These are phyloP conservation scores for Metellina segmentata DNA, from an alignment of 2,888 invertebrate genomes.

Conservation along the genomic window DNA sequence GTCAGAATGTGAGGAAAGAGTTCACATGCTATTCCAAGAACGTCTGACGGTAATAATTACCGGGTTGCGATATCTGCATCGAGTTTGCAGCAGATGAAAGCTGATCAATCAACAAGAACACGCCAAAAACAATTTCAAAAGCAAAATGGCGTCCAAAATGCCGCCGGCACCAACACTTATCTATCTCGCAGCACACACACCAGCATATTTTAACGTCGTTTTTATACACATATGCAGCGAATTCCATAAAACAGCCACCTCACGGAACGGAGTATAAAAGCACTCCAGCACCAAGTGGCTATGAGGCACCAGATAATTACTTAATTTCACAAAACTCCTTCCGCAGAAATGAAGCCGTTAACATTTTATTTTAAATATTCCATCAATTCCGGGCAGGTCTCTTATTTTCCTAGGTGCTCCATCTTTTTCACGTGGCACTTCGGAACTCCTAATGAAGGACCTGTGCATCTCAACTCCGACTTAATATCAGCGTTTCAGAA, in stretches of 20 bases:
- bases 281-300: neutral
- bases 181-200: neutral
- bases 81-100: neutral
- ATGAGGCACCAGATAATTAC: conserved; percentile 55
- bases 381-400: conserved; percentile 34
- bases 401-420: conserved; percentile 66
- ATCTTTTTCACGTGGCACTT: conserved; percentile 67
- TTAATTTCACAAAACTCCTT: conserved; percentile 60
- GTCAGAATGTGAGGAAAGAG: neutral
- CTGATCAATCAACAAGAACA: neutral
- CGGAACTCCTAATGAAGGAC: conserved; percentile 65
- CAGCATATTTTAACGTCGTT: neutral
- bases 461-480: conserved; percentile 68
- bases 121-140: neutral
- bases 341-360: conserved; percentile 67
- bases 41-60: neutral
- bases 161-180: neutral
- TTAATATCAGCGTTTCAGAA: conserved; percentile 71
- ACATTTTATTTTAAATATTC: conserved; percentile 73
- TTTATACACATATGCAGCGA: neutral
- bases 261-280: neutral
- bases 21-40: neutral
- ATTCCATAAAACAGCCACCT: neutral
- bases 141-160: neutral
- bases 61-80: conserved; percentile 7